These are phyloP conservation scores for Sebastes nivosus DNA, from an alignment of 2,797 vertebrate genomes.

Conservation along the genomic window DNA sequence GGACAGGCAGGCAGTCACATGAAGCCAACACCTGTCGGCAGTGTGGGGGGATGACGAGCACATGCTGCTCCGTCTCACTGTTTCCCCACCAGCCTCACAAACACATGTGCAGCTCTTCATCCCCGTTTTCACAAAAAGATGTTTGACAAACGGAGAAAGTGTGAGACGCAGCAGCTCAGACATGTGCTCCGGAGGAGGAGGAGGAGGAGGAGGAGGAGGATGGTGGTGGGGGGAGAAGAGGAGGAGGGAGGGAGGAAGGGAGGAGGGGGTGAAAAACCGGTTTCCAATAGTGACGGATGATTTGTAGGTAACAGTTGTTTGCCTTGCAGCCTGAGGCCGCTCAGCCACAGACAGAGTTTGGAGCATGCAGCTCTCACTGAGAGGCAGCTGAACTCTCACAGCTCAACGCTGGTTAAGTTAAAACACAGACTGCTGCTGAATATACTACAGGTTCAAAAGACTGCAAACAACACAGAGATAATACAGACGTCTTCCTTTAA, in stretches of 20 bases:
- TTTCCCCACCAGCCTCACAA: constrained; percentile 31
- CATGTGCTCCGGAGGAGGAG: constrained; percentile 37
- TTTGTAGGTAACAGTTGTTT: constrained; percentile 81
- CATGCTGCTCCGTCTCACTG: constrained; percentile 56
- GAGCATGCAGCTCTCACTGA: not conserved
- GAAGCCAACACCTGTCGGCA: constrained; percentile 81
- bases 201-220: not conserved
- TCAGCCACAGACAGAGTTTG: not conserved
- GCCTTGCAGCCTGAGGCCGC: constrained; percentile 64
- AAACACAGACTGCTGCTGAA: too few relatives aligned
- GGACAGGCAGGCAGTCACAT: constrained; percentile 73
- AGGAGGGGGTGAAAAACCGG: constrained; percentile 73
- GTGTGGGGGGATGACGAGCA: constrained; percentile 65
- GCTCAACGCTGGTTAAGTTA: too few relatives aligned
- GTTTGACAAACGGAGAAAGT: not conserved
- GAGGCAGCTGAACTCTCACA: not conserved
- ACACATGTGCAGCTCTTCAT: constrained; percentile 19
- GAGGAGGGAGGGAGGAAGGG: constrained; percentile 9
- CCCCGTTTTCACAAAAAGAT: not conserved
- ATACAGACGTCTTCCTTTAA: too few relatives aligned
- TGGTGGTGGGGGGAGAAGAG: not conserved
- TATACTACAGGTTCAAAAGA: too few relatives aligned
- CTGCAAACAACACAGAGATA: too few relatives aligned
- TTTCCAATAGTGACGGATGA: constrained; percentile 79
- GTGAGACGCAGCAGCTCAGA: constrained; percentile 2